phyloP scores from a whole-genome alignment of 2,888 invertebrate genomes.

The Scrobipalpa atriplicella region DNA sequence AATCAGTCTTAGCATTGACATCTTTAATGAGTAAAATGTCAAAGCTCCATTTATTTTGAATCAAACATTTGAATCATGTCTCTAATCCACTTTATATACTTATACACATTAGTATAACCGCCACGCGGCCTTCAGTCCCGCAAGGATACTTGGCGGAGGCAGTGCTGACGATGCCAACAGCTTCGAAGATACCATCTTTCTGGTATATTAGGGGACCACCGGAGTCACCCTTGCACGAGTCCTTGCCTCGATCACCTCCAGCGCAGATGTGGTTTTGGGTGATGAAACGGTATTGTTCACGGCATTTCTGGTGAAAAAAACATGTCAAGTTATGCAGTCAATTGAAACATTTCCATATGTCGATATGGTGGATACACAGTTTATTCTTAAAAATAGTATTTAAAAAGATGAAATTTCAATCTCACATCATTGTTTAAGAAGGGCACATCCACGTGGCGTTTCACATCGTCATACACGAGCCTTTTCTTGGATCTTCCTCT shows the following conservation, averaged over 20 bases:
- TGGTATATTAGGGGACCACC: slow-evolving; percentile 84
- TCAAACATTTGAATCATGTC: not conserved
- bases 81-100: slow-evolving; percentile 82
- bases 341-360: not conserved
- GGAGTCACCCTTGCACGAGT: slow-evolving; percentile 85
- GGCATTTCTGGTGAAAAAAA: not conserved
- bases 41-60: not conserved
- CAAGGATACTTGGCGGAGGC: slow-evolving; percentile 51
- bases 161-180: slow-evolving; percentile 84
- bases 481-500: not conserved
- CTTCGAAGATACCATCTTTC: slow-evolving; percentile 48
- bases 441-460: slow-evolving; percentile 14
- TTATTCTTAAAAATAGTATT: too few relatives aligned
- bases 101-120: slow-evolving; percentile 84
- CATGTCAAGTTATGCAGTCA: not conserved
- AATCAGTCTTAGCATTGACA: too few relatives aligned
- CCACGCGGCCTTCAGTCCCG: slow-evolving; percentile 73
- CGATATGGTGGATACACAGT: too few relatives aligned
- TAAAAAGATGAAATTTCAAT: not conserved
- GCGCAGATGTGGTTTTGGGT: slow-evolving; percentile 69
- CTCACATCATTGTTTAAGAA: not conserved
- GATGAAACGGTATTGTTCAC: slow-evolving; percentile 1
- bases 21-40: too few relatives aligned
- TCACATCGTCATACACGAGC: not conserved
- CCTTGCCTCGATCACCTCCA: slow-evolving; percentile 78